These are phyloP conservation scores for Drosophila sp. DNA, from an alignment of 1,140 invertebrate species.

Conservation along the genomic window DNA sequence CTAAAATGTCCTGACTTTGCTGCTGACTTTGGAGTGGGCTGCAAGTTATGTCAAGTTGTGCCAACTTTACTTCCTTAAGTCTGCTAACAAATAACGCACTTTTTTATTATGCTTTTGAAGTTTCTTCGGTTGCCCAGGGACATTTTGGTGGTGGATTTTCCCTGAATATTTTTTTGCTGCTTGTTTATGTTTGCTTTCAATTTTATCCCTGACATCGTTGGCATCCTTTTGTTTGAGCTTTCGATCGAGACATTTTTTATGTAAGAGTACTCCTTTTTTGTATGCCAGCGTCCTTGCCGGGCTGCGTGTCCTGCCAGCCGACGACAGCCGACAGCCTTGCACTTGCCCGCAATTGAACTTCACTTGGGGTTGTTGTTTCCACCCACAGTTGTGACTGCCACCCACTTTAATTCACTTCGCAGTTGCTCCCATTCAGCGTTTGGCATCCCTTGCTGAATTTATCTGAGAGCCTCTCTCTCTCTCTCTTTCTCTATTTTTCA, in stretches of 20 bases:
- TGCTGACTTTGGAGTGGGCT: background rate
- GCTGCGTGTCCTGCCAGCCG: conserved; percentile 34
- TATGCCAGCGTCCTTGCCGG: conserved; percentile 40
- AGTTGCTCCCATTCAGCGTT: conserved; percentile 47
- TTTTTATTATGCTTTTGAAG: conserved; percentile 7
- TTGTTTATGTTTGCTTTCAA: conserved; percentile 64
- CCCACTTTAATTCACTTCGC: conserved; percentile 25
- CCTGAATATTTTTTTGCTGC: conserved; percentile 3
- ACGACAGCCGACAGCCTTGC: conserved; percentile 51
- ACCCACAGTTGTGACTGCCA: conserved; percentile 1
- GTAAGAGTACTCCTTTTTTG: background rate
- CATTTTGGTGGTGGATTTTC: conserved; percentile 31
- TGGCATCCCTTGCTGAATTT: conserved; percentile 62
- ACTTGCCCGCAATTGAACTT: conserved; percentile 75
- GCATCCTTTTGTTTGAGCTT: conserved; percentile 54
- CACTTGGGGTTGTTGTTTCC: conserved; percentile 72
- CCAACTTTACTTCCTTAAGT: background rate
- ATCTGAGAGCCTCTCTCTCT: conserved; percentile 50
- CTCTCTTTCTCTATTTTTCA: too few species aligned
- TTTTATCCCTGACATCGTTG: conserved; percentile 59
- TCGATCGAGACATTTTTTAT: conserved; percentile 21
- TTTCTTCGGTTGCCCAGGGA: conserved; percentile 1
- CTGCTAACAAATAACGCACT: conserved; percentile 3
- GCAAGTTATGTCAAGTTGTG: conserved; percentile 5
- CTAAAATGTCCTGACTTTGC: conserved; percentile 13